Evolutionary conservation across 2,797 vertebrate genomes (phyloP).

Genomic region (Sebastes taczanowskii): DNA sequence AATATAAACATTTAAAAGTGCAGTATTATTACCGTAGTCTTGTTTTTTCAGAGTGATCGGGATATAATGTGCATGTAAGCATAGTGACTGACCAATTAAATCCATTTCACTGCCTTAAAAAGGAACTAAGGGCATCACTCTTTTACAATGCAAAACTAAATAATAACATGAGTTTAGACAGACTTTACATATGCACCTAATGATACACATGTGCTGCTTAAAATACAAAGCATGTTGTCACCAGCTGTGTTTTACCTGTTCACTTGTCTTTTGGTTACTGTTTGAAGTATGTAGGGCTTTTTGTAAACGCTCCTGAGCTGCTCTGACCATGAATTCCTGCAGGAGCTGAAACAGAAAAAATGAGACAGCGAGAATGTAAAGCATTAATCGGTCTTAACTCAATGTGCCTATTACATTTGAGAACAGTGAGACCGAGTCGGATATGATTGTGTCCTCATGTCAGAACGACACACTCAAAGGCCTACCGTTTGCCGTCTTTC

Average conservation of each 20-base stretch:
- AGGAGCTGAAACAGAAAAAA: conserved; percentile 28
- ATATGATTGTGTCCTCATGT: conserved; percentile 15
- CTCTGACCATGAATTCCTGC: conserved; percentile 27
- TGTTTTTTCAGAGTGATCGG: neutral
- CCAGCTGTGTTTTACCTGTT: conserved; percentile 32
- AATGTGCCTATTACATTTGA: conserved; percentile 73
- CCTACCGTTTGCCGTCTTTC: conserved; percentile 44
- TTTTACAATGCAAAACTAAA: conserved; percentile 28
- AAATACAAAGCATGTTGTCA: conserved; percentile 18
- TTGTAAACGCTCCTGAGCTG: conserved; percentile 35
- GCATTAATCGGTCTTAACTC: conserved; percentile 54
- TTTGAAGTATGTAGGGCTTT: neutral
- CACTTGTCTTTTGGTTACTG: conserved; percentile 1
- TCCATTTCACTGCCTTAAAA: conserved; percentile 71
- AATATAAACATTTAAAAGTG: neutral
- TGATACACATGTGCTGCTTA: conserved; percentile 33
- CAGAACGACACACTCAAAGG: conserved; percentile 25
- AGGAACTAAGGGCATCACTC: conserved; percentile 47
- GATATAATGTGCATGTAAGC: conserved; percentile 38
- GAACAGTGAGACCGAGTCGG: conserved; percentile 39
- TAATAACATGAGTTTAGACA: neutral
- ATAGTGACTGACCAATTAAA: conserved; percentile 7
- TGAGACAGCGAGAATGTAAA: conserved; percentile 28
- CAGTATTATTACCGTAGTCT: neutral
- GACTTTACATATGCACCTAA: neutral